These are phyloP conservation scores for Microplitis deprimator DNA, from an alignment of 2,888 invertebrate species.

Conservation along the genomic window DNA sequence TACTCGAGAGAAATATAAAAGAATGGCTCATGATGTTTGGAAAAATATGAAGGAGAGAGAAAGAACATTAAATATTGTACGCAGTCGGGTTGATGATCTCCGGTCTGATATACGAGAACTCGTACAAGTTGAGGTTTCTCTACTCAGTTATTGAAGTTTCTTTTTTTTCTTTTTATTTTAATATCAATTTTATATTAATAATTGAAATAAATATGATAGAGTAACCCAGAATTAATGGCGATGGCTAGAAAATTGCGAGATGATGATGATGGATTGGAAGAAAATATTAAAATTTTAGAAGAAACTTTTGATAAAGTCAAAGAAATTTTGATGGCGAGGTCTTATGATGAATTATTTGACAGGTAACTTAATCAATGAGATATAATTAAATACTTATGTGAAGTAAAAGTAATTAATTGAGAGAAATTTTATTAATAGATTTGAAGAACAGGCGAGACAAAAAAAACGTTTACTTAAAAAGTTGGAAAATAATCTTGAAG, in stretches of 20 bases:
- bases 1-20: slow-evolving; percentile 76
- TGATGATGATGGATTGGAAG: slow-evolving; percentile 60
- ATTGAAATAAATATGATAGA: slow-evolving; percentile 44
- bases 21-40: slow-evolving; percentile 76
- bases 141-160: background rate
- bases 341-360: slow-evolving; percentile 70
- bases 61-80: slow-evolving; percentile 74
- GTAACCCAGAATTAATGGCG: slow-evolving; percentile 49
- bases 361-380: slow-evolving; percentile 63
- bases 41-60: slow-evolving; percentile 77
- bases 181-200: slow-evolving; percentile 1
- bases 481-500: slow-evolving; percentile 71
- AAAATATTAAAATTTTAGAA: slow-evolving; percentile 68
- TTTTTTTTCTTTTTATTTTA: background rate
- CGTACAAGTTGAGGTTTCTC: slow-evolving; percentile 70
- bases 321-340: slow-evolving; percentile 68
- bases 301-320: slow-evolving; percentile 68
- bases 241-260: slow-evolving; percentile 43
- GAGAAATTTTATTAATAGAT: slow-evolving; percentile 58
- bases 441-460: slow-evolving; percentile 74
- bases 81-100: slow-evolving; percentile 68
- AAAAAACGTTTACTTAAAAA: slow-evolving; percentile 72
- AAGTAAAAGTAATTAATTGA: background rate
- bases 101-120: slow-evolving; percentile 71
- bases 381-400: background rate